Evolutionary conservation across 2,113 vertebrate genomes (phyloP), one percentile per base, ranked within the genome.

Genomic region (Pipa parva): DNA sequence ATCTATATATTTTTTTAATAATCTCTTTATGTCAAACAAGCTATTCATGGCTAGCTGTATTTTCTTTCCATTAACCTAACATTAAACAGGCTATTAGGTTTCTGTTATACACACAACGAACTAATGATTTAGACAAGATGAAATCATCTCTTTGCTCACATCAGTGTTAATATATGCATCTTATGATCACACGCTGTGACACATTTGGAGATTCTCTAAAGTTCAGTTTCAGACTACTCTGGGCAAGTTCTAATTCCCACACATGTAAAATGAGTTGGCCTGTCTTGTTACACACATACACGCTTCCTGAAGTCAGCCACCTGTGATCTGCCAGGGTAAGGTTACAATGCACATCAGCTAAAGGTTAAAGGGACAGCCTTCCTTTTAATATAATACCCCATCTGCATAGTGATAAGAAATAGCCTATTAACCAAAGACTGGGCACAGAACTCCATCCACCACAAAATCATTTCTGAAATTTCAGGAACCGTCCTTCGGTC

Each of bases 401-500:
- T 54, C 36, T 52, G 66, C 60, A 70, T 70, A 70, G 54, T 7
- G 57, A 70, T 70, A 48, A 70, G 48, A 52, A 50, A n/a, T 15
- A 18, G 18, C 18, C 66, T 45, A 29, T 54, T 26, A 31, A 28
- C 33, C 45, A 18, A 26, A 39, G 65, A 26, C 58, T 22, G 33
- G 50, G 33, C 29, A 45, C 56, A 42, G 42, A 22, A 49, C 36
- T 61, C 6, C 29, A 7, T 49, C 58, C 25, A 15, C 33, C 33
- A 8, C 20, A 29, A n/a, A n/a, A 49, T 45, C 66, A 61, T 28
- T 61, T 70, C 33, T 9, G 15, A 52, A 60, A 25, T 49, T 52
- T 42, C 48, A 78, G 75, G 75, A 33, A 64, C 45, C 52, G 42
- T 60, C 61, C 58, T 58, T 7, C 6, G 1, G 20, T 65, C 73